Base-by-base conservation (phyloP, 2,888 invertebrate genomes). In the Lasioglossum pauxillum region DNA sequence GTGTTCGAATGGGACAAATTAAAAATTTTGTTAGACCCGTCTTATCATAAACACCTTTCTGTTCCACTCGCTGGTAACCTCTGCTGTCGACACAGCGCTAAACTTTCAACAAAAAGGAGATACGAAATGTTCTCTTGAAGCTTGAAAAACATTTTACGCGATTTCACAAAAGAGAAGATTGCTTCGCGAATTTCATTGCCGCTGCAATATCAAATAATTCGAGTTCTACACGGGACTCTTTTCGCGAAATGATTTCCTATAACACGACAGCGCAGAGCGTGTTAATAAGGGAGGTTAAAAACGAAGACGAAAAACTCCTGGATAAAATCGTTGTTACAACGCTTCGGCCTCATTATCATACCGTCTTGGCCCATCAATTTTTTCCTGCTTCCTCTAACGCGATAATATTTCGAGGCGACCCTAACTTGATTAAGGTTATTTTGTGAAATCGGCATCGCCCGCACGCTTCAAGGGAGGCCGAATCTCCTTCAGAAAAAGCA, bases 371-470 rank as follows among this genome's bases (percentile, higher is more conserved):
- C 14, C 27, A 41, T 35, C 31, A 44, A n/a, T 44, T 75, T 57
- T 19, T 73, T 49, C 49, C 71, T 75, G 23, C 75, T 80, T 75
- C n/a, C 57, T 64, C 27, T 1, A 27, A 44, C 31, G 64, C 73
- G 69, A 72, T 75, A 83, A 75, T 83, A 31, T 82, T 85, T 80
- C 64, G 23, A 60, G 64, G 14, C 19, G 57, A 35, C 78, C 76
- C 78, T 46, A 27, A 67, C 67, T 83, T 83, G 80, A 87, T 80
- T 80, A 83, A 83, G 75, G 83, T 80, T 83, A 80, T 83, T 87
- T 78, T 69, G 75, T 78, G 60, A 78, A 86, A 86, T 83, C 80
- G 86, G 53, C 77, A 67, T 75, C 35, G 19, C 10, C 3, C 49
- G 35, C 16, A 2, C 57, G 49, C 57, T 49, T 49, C 75, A 38